Percentiles rank a stretch among this genome's conserved stretches.
phyloP scores from a whole-genome alignment of 2,797 vertebrate genomes.

The Spinus olivaceus region DNA sequence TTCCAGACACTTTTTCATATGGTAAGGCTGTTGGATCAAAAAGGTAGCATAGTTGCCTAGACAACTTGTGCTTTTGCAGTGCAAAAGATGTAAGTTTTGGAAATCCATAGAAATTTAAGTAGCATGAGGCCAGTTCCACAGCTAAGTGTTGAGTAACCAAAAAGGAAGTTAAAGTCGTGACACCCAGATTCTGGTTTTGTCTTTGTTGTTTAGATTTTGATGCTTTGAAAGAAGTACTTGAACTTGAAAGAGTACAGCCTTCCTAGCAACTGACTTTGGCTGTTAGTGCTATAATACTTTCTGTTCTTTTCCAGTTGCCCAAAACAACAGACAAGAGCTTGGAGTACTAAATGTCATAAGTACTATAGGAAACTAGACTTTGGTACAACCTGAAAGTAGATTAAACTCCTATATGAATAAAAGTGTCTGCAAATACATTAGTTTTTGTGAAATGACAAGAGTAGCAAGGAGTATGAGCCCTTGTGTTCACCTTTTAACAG shows the following conservation, averaged over 20 bases:
- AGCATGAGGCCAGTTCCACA: background rate
- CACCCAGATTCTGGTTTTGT: background rate
- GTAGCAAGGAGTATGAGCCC: background rate
- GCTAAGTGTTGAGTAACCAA: background rate
- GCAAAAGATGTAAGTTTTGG: background rate
- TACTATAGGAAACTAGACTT: background rate
- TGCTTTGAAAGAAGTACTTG: background rate
- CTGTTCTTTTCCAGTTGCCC: background rate
- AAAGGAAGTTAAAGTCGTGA: background rate
- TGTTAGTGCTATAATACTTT: background rate
- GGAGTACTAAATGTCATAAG: background rate
- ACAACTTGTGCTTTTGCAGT: background rate
- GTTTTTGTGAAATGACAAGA: background rate
- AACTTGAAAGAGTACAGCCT: background rate
- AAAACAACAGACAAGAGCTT: background rate
- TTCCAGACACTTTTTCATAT: conserved; percentile 83
- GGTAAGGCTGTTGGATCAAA: conserved; percentile 64
- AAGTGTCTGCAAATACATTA: background rate
- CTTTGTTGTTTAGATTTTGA: background rate
- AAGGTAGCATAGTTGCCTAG: background rate
- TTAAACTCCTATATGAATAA: background rate
- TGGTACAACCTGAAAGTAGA: background rate
- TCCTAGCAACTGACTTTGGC: background rate
- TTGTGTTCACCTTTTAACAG: background rate
- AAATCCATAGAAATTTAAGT: background rate